A percentile compares a stretch with the other conserved stretches of the same genome.
phyloP scores from a whole-genome alignment of 2,113 vertebrate species.

The Nansenia antarctica region DNA sequence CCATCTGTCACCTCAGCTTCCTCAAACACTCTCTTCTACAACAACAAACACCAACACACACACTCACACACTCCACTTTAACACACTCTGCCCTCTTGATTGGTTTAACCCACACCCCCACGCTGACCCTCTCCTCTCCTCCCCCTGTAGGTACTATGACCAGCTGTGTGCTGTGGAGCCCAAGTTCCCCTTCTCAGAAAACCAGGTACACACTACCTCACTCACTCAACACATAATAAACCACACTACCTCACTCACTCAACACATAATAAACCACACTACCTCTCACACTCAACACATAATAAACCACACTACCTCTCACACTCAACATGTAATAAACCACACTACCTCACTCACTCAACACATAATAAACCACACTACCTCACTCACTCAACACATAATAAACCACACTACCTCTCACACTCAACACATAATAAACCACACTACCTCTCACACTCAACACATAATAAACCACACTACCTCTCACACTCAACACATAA shows the following conservation, averaged over 20 bases:
- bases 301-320: background rate
- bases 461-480: slow-evolving; percentile 7
- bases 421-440: background rate
- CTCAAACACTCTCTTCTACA: background rate
- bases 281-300: background rate
- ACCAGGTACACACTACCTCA: slow-evolving; percentile 83
- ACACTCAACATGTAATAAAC: background rate
- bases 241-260: background rate
- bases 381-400: background rate
- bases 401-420: slow-evolving; percentile 9
- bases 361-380: background rate
- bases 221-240: background rate
- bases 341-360: too few relatives aligned
- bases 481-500: background rate
- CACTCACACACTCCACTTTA: too few relatives aligned
- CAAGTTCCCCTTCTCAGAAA: slow-evolving; percentile 97
- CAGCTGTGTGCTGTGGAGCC: slow-evolving; percentile 94
- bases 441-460: background rate
- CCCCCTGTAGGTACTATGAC: slow-evolving; percentile 88
- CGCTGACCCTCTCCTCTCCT: slow-evolving; percentile 1
- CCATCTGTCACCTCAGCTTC: slow-evolving; percentile 11
- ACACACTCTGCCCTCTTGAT: too few relatives aligned
- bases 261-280: background rate
- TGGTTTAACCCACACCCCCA: background rate
- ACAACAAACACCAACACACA: background rate